Evolutionary conservation across 92 coral and sea anemone genomes (phyloP).

Genomic region (Phenganax subtilis): DNA sequence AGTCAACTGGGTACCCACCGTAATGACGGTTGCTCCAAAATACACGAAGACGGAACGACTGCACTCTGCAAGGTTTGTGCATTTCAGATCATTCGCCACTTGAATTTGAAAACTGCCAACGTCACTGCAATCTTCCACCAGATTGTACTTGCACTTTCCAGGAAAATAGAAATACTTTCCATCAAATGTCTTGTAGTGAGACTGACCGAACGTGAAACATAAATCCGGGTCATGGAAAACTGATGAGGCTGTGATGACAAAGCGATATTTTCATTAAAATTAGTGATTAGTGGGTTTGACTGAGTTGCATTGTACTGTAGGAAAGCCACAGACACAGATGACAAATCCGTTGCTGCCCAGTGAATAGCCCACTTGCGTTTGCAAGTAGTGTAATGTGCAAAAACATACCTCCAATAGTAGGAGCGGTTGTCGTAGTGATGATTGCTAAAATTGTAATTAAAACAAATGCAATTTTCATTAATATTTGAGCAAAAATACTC

Average conservation of each 20-base stretch:
- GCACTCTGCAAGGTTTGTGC: slow-evolving; percentile 54
- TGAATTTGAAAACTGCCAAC: slow-evolving; percentile 71
- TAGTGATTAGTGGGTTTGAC: too few species aligned
- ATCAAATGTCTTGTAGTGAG: slow-evolving; percentile 78
- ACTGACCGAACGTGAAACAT: slow-evolving; percentile 71
- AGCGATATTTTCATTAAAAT: background rate
- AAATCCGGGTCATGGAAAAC: slow-evolving; percentile 62
- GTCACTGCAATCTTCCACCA: slow-evolving; percentile 64
- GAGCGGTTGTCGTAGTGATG: slow-evolving; percentile 38
- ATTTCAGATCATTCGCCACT: slow-evolving; percentile 60
- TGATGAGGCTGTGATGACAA: slow-evolving; percentile 29
- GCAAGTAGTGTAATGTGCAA: background rate
- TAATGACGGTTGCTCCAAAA: slow-evolving; percentile 67
- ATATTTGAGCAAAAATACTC: background rate
- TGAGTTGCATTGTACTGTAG: too few species aligned
- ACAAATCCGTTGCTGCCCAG: background rate
- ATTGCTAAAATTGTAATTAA: background rate
- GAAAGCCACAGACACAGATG: background rate
- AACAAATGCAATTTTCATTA: background rate
- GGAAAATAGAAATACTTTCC: slow-evolving; percentile 77
- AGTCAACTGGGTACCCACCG: slow-evolving; percentile 45
- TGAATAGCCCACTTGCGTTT: slow-evolving; percentile 48
- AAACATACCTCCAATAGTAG: slow-evolving; percentile 28
- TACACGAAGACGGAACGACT: slow-evolving; percentile 64
- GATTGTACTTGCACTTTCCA: slow-evolving; percentile 81